These are phyloP conservation scores for Syngnathus scovelli DNA, from an alignment of 2,113 vertebrate species.

Conservation along the genomic window DNA sequence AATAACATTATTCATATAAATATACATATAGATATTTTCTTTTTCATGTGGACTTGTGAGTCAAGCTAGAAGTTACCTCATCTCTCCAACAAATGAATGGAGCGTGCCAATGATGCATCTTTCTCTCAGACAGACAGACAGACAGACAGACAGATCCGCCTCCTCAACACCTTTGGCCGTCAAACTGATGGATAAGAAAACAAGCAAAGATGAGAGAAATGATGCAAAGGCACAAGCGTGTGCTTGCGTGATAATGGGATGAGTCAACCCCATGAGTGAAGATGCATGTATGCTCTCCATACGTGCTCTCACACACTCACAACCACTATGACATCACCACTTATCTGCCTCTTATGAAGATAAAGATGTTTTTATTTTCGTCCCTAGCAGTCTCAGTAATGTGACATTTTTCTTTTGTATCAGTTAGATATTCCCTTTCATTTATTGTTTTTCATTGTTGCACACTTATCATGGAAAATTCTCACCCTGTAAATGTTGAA, in stretches of 20 bases:
- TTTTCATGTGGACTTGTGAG: constrained; percentile 24
- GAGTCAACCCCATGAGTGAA: constrained; percentile 40
- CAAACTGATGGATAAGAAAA: constrained; percentile 50
- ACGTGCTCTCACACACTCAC: background rate
- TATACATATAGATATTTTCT: too few relatives aligned
- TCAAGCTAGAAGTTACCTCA: constrained; percentile 49
- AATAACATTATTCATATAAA: too few relatives aligned
- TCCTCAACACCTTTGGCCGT: constrained; percentile 36
- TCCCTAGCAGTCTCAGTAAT: background rate
- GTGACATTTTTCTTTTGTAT: background rate
- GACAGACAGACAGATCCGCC: constrained; percentile 34
- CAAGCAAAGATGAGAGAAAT: constrained; percentile 48
- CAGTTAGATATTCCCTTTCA: background rate
- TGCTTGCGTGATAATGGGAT: constrained; percentile 49
- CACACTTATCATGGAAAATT: constrained; percentile 5
- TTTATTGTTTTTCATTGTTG: constrained; percentile 1
- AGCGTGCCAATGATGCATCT: constrained; percentile 43
- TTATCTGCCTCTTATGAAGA: background rate
- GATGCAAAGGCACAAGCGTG: constrained; percentile 31
- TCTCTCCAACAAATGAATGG: constrained; percentile 20
- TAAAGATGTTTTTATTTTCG: background rate
- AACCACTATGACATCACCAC: constrained; percentile 28
- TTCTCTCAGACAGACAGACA: constrained; percentile 22
- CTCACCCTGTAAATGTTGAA: background rate
- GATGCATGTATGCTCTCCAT: constrained; percentile 13